A percentile compares a stretch with the other conserved stretches of the same genome.
phyloP scores from a whole-genome alignment of 92 coral and sea anemone genomes.

The Epizoanthus stellaris region DNA sequence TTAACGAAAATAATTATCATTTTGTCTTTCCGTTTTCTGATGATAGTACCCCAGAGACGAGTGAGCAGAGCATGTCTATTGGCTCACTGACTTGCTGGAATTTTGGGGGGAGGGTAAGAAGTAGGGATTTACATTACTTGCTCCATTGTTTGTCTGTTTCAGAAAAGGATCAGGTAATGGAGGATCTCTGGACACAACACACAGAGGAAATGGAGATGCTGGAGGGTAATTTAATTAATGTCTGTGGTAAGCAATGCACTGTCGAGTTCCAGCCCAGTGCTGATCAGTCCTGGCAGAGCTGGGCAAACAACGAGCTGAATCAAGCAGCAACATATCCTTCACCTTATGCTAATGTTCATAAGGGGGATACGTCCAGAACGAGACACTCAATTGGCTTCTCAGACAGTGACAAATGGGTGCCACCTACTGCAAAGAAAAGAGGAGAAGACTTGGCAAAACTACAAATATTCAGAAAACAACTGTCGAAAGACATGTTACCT shows the following conservation, averaged over 20 bases:
- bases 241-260: conserved; percentile 64
- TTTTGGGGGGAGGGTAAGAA: conserved; percentile 61
- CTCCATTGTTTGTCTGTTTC: conserved; percentile 58
- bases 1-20: conserved; percentile 48
- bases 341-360: conserved; percentile 70
- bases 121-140: conserved; percentile 64
- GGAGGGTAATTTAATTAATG: conserved; percentile 52
- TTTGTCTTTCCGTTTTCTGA: conserved; percentile 45
- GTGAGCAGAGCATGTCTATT: conserved; percentile 59
- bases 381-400: conserved; percentile 53
- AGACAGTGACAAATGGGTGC: conserved; percentile 44
- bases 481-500: conserved; percentile 1
- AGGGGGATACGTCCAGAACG: conserved; percentile 44
- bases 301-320: conserved; percentile 70
- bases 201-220: conserved; percentile 59
- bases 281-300: conserved; percentile 75
- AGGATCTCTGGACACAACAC: conserved; percentile 71
- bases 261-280: conserved; percentile 73
- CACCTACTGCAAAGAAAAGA: no score
- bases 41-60: conserved; percentile 19
- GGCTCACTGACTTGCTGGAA: conserved; percentile 64
- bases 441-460: no score
- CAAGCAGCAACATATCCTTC: conserved; percentile 75
- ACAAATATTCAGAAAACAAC: background rate
- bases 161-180: conserved; percentile 65